Base-by-base conservation (phyloP, 2,113 vertebrate species). In the Cettia cetti region DNA sequence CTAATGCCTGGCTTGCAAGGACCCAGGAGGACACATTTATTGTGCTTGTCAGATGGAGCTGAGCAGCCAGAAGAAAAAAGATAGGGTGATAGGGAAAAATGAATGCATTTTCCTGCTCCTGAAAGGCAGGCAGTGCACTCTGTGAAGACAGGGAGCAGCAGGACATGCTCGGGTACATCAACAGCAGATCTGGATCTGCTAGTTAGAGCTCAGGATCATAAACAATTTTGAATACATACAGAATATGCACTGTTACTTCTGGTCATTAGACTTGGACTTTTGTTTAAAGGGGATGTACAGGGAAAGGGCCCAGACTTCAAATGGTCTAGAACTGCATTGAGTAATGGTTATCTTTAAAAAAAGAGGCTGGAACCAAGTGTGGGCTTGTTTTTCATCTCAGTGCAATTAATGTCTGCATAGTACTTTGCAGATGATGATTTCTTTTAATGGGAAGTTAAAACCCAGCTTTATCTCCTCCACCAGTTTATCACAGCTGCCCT, bases 1-100 rank as follows among this genome's bases (percentile, higher is more conserved):
- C 96, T 95, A 96, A 96, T 94, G 90, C 93, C 93, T 15, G 7
- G 76, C 88, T 79, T 68, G 90, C 96, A 94, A 90, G 90, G 90
- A 93, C 80, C 90, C 92, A 60, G 85, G 92, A 92, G 90, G 82
- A 94, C 85, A 78, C 94, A 92, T 96, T 96, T 86, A 96, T 90
- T 96, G 93, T 19, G 21, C 86, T 93, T 96, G 95, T 96, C 95
- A 92, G 90, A 81, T 7, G 61, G 64, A 93, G 93, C 92, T 93
- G 93, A 96, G 88, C 82, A 96, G 94, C 82, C 93, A 90, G 92
- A 69, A 86, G 82, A 59, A 64, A 66, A 78, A 59, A 90, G 88
- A 94, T 71, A 82, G 87, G 85, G 76, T 42, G 72, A 90, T 39
- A 68, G 80, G 86, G 91, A 28, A 76, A 95, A 92, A 94, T 9